These are phyloP conservation scores for Oikopleura dioica DNA, from an alignment of 23 tunicate species.

Conservation along the genomic window DNA sequence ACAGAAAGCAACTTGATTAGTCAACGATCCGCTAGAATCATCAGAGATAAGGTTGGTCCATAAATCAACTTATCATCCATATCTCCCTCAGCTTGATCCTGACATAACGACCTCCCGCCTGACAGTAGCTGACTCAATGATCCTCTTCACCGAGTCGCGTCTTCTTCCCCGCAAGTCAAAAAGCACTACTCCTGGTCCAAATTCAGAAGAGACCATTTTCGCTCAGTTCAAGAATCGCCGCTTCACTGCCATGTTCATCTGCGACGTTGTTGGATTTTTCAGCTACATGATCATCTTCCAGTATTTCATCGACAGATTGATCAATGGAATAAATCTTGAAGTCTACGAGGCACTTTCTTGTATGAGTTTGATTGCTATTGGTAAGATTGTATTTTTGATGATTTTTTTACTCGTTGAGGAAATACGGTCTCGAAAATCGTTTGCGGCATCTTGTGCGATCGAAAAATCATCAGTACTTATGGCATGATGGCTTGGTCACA, in stretches of 20 bases:
- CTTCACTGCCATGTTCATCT: neutral
- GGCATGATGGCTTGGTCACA: conserved; percentile 4
- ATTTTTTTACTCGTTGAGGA: no score
- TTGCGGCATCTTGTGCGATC: neutral
- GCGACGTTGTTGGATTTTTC: neutral
- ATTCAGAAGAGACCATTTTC: neutral
- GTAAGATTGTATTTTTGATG: no score
- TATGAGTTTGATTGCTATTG: neutral
- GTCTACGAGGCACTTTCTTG: neutral
- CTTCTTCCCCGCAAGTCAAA: neutral
- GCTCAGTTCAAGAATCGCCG: neutral
- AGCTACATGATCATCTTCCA: neutral
- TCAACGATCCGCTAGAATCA: no score
- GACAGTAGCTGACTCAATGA: conserved; percentile 6
- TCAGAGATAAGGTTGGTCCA: no score
- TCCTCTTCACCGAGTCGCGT: neutral
- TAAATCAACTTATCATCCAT: no score
- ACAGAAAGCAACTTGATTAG: no score
- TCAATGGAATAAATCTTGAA: neutral
- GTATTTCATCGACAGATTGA: neutral
- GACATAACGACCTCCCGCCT: neutral
- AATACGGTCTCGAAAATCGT: neutral
- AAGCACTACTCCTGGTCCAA: neutral
- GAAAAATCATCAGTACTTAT: neutral
- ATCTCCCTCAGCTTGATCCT: no score